These are phyloP conservation scores for Tenthredo scrophulariae DNA, from an alignment of 2,888 invertebrate genomes.

Conservation along the genomic window DNA sequence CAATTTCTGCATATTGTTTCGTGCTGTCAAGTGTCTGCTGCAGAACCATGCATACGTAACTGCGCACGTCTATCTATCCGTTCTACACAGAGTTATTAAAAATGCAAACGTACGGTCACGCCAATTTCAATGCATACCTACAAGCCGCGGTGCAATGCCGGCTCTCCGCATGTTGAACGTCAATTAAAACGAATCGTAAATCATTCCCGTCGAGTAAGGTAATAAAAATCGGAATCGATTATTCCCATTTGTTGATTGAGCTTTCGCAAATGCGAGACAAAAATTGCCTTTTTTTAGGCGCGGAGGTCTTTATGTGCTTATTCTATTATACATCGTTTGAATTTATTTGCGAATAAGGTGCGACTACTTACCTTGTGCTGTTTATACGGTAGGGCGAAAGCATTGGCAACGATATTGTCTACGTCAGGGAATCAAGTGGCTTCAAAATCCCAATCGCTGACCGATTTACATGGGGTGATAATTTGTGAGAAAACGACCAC, in stretches of 20 bases:
- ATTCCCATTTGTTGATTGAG: background rate
- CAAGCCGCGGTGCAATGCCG: background rate
- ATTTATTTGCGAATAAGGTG: background rate
- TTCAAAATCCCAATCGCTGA: constrained; percentile 2
- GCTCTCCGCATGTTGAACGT: background rate
- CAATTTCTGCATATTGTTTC: background rate
- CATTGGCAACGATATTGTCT: background rate
- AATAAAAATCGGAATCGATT: background rate
- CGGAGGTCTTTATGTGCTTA: too few relatives aligned
- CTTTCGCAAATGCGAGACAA: background rate
- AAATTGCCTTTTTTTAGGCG: background rate
- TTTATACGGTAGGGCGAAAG: background rate
- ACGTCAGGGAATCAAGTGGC: background rate
- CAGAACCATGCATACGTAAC: background rate
- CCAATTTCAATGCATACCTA: background rate
- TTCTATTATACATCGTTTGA: background rate
- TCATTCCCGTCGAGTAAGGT: background rate
- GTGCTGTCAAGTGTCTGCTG: background rate
- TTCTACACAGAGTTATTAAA: background rate
- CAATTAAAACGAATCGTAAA: background rate
- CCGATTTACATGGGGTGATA: background rate
- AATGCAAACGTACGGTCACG: background rate
- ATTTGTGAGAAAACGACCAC: constrained; percentile 17
- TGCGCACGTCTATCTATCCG: background rate
- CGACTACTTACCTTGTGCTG: background rate